Percentiles rank a stretch among this genome's conserved stretches.
Evolutionary conservation across 2,888 invertebrate species (phyloP).

Genomic region (Philaethria dido): DNA sequence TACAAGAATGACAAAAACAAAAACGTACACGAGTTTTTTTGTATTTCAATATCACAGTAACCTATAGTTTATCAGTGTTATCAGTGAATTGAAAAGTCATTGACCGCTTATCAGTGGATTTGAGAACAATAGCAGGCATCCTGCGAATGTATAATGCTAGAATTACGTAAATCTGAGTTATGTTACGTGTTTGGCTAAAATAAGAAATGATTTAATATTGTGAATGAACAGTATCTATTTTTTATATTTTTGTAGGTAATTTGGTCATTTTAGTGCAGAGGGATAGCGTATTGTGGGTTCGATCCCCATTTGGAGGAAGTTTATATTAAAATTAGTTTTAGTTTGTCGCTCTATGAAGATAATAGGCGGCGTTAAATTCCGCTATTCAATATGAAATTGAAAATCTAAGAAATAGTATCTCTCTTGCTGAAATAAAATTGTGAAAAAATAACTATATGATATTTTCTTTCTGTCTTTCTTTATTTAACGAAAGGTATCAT

Average conservation of each 20-base stretch:
- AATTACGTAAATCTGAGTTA: slow-evolving; percentile 22
- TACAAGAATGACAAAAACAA: neutral
- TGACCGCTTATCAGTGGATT: slow-evolving; percentile 35
- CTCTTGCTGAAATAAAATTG: too few relatives aligned
- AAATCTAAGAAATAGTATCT: too few relatives aligned
- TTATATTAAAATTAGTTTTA: too few relatives aligned
- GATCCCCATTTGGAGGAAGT: too few relatives aligned
- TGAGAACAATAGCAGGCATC: slow-evolving; percentile 31
- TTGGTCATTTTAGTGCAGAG: too few relatives aligned
- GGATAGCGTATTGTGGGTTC: too few relatives aligned
- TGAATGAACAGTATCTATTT: neutral
- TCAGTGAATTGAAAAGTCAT: slow-evolving; percentile 32
- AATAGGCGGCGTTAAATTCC: too few relatives aligned
- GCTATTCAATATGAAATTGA: too few relatives aligned
- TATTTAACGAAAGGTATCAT: neutral
- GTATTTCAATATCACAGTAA: slow-evolving; percentile 30
- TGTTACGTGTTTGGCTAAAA: neutral
- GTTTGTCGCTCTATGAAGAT: too few relatives aligned
- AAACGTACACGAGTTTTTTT: slow-evolving; percentile 20
- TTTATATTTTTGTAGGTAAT: neutral
- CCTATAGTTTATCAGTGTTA: slow-evolving; percentile 34
- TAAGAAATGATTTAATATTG: neutral
- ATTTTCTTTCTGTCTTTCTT: too few relatives aligned
- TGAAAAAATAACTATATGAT: too few relatives aligned
- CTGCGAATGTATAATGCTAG: slow-evolving; percentile 19